These are phyloP conservation scores for Epiblema foenella DNA, from an alignment of 2,888 invertebrate genomes.

Conservation along the genomic window DNA sequence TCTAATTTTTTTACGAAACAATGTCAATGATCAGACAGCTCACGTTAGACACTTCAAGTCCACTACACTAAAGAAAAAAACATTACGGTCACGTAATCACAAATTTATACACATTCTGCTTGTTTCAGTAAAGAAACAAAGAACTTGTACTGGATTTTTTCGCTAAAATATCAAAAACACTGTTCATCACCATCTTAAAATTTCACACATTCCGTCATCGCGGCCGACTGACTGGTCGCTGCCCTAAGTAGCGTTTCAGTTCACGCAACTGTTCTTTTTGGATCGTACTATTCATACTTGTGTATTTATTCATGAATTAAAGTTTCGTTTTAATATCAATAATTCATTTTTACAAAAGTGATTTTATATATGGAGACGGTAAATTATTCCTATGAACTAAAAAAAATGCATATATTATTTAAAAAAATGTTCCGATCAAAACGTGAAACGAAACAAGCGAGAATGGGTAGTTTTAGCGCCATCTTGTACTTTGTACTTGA, in stretches of 20 bases:
- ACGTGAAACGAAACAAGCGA: constrained; percentile 2
- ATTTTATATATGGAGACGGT: neutral
- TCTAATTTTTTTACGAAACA: constrained; percentile 78
- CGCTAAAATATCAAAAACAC: constrained; percentile 69
- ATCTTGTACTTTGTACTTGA: constrained; percentile 11
- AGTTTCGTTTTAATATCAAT: neutral
- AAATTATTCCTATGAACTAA: neutral
- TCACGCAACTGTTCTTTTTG: constrained; percentile 51
- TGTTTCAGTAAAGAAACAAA: constrained; percentile 56
- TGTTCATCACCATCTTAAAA: constrained; percentile 82
- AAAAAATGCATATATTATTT: neutral
- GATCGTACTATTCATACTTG: neutral
- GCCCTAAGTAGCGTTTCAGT: constrained; percentile 67
- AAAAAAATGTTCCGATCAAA: neutral
- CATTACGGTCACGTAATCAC: constrained; percentile 52
- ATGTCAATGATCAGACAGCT: constrained; percentile 79
- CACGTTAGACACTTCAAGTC: constrained; percentile 70
- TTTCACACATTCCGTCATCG: constrained; percentile 84
- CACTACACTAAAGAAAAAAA: constrained; percentile 54
- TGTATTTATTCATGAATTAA: neutral
- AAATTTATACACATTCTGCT: constrained; percentile 59
- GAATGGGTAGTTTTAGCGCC: constrained; percentile 1
- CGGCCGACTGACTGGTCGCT: constrained; percentile 81
- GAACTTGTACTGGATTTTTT: constrained; percentile 61
- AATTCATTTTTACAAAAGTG: neutral